Evolutionary conservation across 2,113 vertebrate species (phyloP).

Genomic region (Tauraco erythrolophus): DNA sequence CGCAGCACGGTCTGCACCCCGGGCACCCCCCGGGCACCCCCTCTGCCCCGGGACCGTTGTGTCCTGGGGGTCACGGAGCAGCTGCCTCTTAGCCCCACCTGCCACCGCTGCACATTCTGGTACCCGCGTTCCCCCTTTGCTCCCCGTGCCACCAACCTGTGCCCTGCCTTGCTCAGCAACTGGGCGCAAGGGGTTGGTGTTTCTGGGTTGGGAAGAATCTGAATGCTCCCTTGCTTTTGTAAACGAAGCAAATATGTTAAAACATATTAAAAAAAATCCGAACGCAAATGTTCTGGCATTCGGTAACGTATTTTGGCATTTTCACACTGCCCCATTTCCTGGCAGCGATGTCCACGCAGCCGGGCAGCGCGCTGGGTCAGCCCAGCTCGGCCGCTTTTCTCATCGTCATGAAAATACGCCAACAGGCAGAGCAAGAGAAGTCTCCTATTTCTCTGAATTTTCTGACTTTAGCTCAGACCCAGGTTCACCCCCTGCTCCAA

Average conservation of each 20-base stretch:
- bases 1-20: background rate
- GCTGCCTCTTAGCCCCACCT: too few relatives aligned
- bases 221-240: background rate
- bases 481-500: background rate
- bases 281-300: background rate
- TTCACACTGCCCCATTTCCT: background rate
- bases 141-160: background rate
- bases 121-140: too few relatives aligned
- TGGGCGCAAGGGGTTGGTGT: accelerated
- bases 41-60: background rate
- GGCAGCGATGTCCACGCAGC: background rate
- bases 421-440: background rate
- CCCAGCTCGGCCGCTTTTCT: background rate
- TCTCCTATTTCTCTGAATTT: too few relatives aligned
- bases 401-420: accelerated
- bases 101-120: too few relatives aligned
- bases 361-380: background rate
- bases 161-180: background rate
- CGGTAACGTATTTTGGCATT: accelerated
- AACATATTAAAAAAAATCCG: background rate
- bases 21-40: accelerated
- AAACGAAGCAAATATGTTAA: background rate
- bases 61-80: accelerated
- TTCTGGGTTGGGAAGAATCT: background rate
- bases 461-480: background rate